Evolutionary conservation across 35 echinoderm and acorn worm species (phyloP).

Genomic region (Lytechinus variegatus): DNA sequence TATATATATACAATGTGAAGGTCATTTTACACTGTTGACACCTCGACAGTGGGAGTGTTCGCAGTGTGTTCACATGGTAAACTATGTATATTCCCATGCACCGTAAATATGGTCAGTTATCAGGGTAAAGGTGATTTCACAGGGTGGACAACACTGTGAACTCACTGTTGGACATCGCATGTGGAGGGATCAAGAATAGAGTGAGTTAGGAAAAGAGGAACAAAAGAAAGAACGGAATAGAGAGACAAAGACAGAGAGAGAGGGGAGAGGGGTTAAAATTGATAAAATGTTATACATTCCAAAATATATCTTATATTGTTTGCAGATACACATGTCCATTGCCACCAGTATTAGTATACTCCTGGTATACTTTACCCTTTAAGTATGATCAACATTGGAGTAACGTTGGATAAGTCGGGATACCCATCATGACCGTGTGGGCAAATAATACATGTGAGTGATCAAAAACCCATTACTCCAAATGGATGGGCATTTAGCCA

Average conservation of each 20-base stretch:
- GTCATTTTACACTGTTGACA: too few relatives aligned
- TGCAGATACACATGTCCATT: too few relatives aligned
- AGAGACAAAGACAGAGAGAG: background rate
- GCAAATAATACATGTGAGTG: background rate
- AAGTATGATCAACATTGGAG: background rate
- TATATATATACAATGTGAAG: too few relatives aligned
- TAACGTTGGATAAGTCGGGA: background rate
- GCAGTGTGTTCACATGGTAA: too few relatives aligned
- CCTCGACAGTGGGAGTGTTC: too few relatives aligned
- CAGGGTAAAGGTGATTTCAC: too few relatives aligned
- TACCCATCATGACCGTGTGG: background rate
- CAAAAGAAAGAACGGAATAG: background rate
- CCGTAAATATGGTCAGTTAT: too few relatives aligned
- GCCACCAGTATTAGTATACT: background rate
- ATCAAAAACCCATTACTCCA: slow-evolving; percentile 11
- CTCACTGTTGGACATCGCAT: too few relatives aligned
- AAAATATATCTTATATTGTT: too few relatives aligned
- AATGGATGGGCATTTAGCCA: background rate
- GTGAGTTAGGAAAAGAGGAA: background rate
- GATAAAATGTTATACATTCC: background rate
- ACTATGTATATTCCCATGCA: too few relatives aligned
- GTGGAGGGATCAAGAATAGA: background rate
- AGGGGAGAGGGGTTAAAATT: background rate
- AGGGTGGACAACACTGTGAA: too few relatives aligned
- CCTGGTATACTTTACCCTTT: background rate